Conservation (phyloP, 1,140 invertebrate species). For the Adoxophyes honmai region DNA sequence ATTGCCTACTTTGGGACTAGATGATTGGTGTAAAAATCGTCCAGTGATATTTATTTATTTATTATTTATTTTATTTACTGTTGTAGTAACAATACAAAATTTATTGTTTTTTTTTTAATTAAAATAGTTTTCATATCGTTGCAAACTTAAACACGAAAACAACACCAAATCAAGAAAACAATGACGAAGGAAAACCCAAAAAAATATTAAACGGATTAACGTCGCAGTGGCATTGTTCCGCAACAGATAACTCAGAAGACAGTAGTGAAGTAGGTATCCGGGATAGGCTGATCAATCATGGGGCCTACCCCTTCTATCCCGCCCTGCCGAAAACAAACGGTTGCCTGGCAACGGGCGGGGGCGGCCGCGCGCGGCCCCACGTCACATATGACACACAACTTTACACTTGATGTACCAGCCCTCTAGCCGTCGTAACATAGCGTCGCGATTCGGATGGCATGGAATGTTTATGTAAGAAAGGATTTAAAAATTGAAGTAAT, state of each 20-base stretch:
- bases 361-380: conserved; percentile 44
- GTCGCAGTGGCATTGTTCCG: conserved; percentile 3
- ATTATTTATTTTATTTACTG: too few relatives aligned
- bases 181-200: background rate
- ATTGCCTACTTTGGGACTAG: too few relatives aligned
- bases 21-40: too few relatives aligned
- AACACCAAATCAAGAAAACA: too few relatives aligned
- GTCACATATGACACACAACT: conserved; percentile 53
- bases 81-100: too few relatives aligned
- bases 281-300: conserved; percentile 76
- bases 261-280: conserved; percentile 62
- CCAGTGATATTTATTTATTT: too few relatives aligned
- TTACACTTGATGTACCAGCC: conserved; percentile 3
- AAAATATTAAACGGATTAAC: background rate
- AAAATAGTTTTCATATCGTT: too few relatives aligned
- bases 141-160: too few relatives aligned
- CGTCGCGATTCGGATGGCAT: too few relatives aligned
- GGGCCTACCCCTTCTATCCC: conserved; percentile 71
- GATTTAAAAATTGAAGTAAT: too few relatives aligned
- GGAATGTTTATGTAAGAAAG: too few relatives aligned
- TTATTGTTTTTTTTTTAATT: too few relatives aligned
- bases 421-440: background rate
- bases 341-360: conserved; percentile 59
- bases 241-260: conserved; percentile 15
- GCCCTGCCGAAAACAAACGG: conserved; percentile 72